Evolutionary conservation across 2,888 invertebrate species (phyloP), one percentile per base, ranked within the genome.

Genomic region (Rhamnusium bicolor): DNA sequence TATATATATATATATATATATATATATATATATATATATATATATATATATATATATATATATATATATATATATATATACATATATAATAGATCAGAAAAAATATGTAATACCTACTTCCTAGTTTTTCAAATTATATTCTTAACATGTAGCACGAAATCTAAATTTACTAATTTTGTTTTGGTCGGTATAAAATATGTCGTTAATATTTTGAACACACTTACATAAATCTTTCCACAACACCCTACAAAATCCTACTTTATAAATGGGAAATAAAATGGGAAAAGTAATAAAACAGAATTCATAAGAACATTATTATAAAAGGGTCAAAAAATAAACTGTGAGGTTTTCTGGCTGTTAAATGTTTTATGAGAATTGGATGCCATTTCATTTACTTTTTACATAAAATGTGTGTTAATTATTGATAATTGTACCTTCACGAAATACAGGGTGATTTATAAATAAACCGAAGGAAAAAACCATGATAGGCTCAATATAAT

Each of bases 181-280:
- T 40, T 40, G 40, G 40, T 40, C 40, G n/a, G 4, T 40, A 3
- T n/a, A 51, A 51, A 6, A 61, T n/a, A 58, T 7, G 16, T 32
- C 12, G 12, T 19, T 40, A 32, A 61, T 61, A 61, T 61, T 61
- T 61, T 61, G 46, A 46, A 61, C 61, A 61, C 32, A 18, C 40
- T 61, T 32, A 40, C 32, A 61, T 61, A 61, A 61, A 61, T 61
- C 61, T 46, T 46, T 19, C 14, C 32, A 16, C 46, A 61, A 19
- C 46, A n/a, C 46, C 61, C 61, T 19, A 46, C 16, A n/a, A 29
- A 51, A 51, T 21, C 60, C 32, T 61, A 24, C 16, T 58, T 61
- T 61, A 16, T 61, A 12, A 19, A n/a, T 7, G 18, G 32, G 40
- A 61, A 61, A 61, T 61, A 61, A 61, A 61, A 46, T 18, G 21